Evolutionary conservation across 2,797 vertebrate species (phyloP).

Genomic region (Lacerta viridis): DNA sequence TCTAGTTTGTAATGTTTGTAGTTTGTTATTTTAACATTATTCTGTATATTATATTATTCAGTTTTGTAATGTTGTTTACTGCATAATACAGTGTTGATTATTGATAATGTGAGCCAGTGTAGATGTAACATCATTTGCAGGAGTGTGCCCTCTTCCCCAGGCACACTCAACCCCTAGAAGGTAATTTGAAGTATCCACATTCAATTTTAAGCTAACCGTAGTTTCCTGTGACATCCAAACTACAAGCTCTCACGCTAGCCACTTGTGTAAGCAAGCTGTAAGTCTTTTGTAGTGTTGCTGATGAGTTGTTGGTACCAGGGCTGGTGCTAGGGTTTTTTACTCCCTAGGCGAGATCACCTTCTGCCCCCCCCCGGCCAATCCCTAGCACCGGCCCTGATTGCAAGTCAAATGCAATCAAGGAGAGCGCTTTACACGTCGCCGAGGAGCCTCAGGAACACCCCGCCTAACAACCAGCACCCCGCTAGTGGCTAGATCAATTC

Average conservation of each 20-base stretch:
- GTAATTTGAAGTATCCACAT: not conserved
- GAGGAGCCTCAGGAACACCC: constrained; percentile 58
- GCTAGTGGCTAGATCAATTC: constrained; percentile 26
- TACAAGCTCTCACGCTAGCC: not conserved
- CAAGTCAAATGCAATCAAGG: constrained; percentile 65
- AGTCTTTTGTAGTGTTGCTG: not conserved
- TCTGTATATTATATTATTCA: no score
- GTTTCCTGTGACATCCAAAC: not conserved
- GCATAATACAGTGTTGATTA: no score
- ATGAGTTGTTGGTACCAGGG: not conserved
- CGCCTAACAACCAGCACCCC: constrained; percentile 49
- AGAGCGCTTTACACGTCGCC: constrained; percentile 65
- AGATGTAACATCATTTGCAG: not conserved
- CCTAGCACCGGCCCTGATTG: constrained; percentile 27
- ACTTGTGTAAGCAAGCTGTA: not conserved
- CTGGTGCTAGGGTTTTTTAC: no score
- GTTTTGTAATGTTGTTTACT: no score
- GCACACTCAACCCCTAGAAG: not conserved
- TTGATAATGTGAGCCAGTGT: not conserved
- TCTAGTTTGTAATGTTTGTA: no score
- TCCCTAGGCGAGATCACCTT: no score
- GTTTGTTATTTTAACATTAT: no score
- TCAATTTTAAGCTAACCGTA: no score
- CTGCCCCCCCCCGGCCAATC: no score
- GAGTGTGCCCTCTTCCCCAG: not conserved